Conservation (phyloP, 2,888 invertebrate genomes). For the Tetrapedia diversipes region DNA sequence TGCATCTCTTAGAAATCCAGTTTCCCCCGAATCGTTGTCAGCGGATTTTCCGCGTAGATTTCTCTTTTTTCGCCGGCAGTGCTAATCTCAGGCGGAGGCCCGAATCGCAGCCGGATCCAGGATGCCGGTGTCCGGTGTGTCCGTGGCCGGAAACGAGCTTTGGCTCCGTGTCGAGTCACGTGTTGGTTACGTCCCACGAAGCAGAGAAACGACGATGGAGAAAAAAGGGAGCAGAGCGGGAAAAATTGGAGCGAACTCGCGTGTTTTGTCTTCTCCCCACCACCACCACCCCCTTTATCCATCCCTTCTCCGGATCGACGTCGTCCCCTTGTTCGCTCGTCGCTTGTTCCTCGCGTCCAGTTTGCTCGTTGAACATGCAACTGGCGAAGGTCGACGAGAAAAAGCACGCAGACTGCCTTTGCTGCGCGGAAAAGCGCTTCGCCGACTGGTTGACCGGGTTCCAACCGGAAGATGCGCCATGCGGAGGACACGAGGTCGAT, state of each 20-base stretch:
- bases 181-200: constrained; percentile 50
- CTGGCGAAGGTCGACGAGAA: constrained; percentile 22
- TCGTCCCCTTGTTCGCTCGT: not conserved
- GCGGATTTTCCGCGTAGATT: constrained; percentile 30
- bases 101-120: constrained; percentile 70
- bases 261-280: constrained; percentile 13
- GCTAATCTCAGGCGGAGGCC: constrained; percentile 58
- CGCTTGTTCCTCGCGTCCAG: constrained; percentile 9
- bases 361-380: constrained; percentile 29
- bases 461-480: not conserved
- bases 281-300: too few species aligned
- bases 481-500: constrained; percentile 1
- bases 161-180: constrained; percentile 39
- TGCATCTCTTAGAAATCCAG: too few species aligned
- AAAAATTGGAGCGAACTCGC: constrained; percentile 27
- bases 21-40: constrained; percentile 5
- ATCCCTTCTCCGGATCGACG: too few species aligned
- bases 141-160: constrained; percentile 69
- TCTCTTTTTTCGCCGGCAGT: constrained; percentile 8
- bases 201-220: too few species aligned
- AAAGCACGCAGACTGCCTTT: not conserved
- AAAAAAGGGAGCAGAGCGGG: not conserved
- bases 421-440: not conserved
- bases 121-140: constrained; percentile 75
- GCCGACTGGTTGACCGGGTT: not conserved